Evolutionary conservation across 2,113 vertebrate species (phyloP), one percentile per base, ranked within the genome.

Genomic region (Paedocypris sp.): DNA sequence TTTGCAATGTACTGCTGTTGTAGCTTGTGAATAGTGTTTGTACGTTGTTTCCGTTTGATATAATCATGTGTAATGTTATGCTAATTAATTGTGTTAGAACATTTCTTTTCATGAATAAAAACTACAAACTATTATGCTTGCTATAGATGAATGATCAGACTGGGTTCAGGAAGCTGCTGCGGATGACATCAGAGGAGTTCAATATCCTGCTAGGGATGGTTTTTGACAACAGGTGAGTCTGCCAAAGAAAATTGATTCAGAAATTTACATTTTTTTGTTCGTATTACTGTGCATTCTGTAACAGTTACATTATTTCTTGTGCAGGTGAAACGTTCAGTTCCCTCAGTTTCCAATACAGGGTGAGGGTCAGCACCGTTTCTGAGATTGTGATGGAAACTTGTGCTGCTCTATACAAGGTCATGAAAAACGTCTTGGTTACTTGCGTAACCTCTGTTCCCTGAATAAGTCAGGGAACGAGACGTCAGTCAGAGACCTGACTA

Each of bases 281-380:
- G n/a, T 33, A 5, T 19, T 13, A 15, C 12, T 47, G 13, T 25
- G n/a, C 6, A 35, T 36, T 45, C 45, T 22, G 19, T 45, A 18
- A 36, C 35, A 11, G n/a, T n/a, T n/a, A n/a, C n/a, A n/a, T 46
- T 26, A 57, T 56, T 28, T 57, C 3, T 18, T 4, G 16, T 29
- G 11, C 5, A 31, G 39, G 20, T 7, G 54, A 58, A 25, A 41
- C 54, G 2, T 58, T 58, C 25, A 41, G 25, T 13, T 58, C 36
- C 19, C 54, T 45, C 36, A 43, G 54, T 9, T 58, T 58, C 39
- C 54, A 43, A 26, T 58, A 58, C 39, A n/a, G 39, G n/a, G 43
- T 58, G 3, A 12, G 41, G 23, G 2, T 2, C 13, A 22, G 9
- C 19, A 46, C 56, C 19, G 10, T 59, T 11, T 4, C 9, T n/a